Percentiles rank a stretch among this genome's conserved stretches.
These are phyloP conservation scores for Aphelocoma californica DNA, from an alignment of 2,797 vertebrate species.

Conservation along the genomic window DNA sequence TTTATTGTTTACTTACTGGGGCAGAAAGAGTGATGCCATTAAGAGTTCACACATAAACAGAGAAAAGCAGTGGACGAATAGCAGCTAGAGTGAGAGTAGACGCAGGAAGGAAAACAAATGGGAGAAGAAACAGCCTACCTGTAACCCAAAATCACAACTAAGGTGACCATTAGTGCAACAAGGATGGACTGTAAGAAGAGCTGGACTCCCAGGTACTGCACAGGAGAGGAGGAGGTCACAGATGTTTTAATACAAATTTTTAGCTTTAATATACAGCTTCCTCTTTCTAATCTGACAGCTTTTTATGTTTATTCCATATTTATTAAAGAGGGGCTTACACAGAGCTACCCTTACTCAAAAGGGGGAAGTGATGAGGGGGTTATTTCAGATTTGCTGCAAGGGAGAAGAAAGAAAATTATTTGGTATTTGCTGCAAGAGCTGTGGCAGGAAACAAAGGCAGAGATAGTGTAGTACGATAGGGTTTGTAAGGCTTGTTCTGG, in stretches of 20 bases:
- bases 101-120: background rate
- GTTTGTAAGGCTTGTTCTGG: background rate
- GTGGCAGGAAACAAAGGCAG: background rate
- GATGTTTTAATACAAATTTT: background rate
- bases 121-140: background rate
- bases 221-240: background rate
- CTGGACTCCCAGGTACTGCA: background rate
- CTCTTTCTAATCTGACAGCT: background rate
- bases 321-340: background rate
- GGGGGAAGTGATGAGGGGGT: background rate
- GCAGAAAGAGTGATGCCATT: background rate
- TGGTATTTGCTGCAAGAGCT: background rate
- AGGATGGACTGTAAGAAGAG: background rate
- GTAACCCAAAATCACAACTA: background rate
- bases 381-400: background rate
- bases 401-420: background rate
- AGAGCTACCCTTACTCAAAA: background rate
- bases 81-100: background rate
- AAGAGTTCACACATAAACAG: background rate
- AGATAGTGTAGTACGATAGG: background rate
- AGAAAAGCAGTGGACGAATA: background rate
- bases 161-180: background rate
- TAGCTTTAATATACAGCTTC: background rate
- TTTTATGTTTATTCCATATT: background rate
- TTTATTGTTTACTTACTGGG: background rate